These are phyloP conservation scores for Atlantisia rogersi DNA, from an alignment of 2,113 vertebrate species.

Conservation along the genomic window DNA sequence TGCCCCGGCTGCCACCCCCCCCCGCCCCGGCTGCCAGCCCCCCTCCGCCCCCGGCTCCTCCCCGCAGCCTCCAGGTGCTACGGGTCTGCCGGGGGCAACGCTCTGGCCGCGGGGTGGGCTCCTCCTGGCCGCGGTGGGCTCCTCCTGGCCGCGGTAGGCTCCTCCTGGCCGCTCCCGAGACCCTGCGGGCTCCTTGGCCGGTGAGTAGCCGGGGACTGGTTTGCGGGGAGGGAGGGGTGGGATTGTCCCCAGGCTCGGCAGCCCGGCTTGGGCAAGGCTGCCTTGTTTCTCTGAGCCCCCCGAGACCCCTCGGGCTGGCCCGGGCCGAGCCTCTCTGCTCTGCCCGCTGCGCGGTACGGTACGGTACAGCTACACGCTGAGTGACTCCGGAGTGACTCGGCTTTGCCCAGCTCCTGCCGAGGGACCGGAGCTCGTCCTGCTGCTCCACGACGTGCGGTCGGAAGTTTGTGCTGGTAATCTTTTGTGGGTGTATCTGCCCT, in stretches of 20 bases:
- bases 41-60: conserved; percentile 25
- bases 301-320: too few species aligned
- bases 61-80: conserved; percentile 25
- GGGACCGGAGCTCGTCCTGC: neutral
- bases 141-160: too few species aligned
- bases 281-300: too few species aligned
- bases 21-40: neutral
- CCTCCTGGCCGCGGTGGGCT: neutral
- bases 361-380: too few species aligned
- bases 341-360: neutral
- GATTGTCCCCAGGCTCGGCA: too few species aligned
- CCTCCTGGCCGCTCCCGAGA: neutral
- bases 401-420: neutral
- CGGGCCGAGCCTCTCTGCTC: neutral
- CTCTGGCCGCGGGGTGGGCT: neutral
- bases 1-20: neutral
- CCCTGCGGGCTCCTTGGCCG: neutral
- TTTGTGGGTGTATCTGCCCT: neutral
- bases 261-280: neutral
- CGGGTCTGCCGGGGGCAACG: neutral
- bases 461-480: neutral
- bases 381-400: accelerated
- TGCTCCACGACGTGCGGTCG: accelerated
- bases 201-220: neutral
- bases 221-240: neutral